These are phyloP conservation scores for Phymorhynchus buccinoides DNA, from an alignment of 1,140 invertebrate genomes.

Conservation along the genomic window DNA sequence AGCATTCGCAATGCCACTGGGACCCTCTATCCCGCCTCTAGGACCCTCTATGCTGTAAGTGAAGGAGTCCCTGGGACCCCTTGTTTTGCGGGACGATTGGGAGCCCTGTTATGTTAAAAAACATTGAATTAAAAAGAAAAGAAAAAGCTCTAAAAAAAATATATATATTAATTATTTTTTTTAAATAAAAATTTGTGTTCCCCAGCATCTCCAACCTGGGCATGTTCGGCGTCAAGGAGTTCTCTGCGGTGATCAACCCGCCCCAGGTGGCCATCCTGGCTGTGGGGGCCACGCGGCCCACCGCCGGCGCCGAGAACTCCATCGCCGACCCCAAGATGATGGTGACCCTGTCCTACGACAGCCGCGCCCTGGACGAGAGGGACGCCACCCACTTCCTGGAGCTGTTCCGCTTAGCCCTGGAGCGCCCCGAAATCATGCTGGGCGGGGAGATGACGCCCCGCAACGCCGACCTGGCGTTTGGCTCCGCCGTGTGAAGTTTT, in stretches of 20 bases:
- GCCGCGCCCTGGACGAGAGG: conserved; percentile 88
- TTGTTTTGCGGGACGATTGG: too few species aligned
- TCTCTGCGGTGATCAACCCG: conserved; percentile 82
- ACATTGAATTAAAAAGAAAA: too few species aligned
- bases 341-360: conserved; percentile 92
- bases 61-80: too few species aligned
- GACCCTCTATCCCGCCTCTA: too few species aligned
- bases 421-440: conserved; percentile 77
- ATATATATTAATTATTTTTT: too few species aligned
- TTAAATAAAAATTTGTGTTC: conserved; percentile 36
- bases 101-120: too few species aligned
- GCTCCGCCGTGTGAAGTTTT: conserved; percentile 3
- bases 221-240: conserved; percentile 90
- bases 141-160: too few species aligned
- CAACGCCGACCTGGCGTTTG: conserved; percentile 10
- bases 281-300: conserved; percentile 77
- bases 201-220: conserved; percentile 96
- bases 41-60: too few species aligned
- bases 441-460: conserved; percentile 9
- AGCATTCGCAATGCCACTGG: too few species aligned
- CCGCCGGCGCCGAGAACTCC: conserved; percentile 75
- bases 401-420: conserved; percentile 85
- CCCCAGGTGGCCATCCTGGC: conserved; percentile 81
- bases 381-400: conserved; percentile 90
- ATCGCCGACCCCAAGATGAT: conserved; percentile 80